Conservation (phyloP, 2,888 invertebrate species). For the Dolichomitus sp. region DNA sequence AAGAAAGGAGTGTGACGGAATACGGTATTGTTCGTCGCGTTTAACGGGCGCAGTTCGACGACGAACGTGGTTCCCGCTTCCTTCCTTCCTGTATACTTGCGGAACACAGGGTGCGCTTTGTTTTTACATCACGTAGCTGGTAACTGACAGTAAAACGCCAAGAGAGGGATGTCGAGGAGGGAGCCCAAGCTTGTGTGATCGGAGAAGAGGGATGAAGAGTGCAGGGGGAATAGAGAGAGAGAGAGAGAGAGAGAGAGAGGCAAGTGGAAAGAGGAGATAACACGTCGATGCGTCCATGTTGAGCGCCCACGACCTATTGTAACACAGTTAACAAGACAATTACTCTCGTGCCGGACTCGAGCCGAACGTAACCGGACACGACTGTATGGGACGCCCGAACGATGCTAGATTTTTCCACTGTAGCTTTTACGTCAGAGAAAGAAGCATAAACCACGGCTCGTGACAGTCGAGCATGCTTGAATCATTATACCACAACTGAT, state of each 20-base stretch:
- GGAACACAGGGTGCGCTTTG: constrained; percentile 2
- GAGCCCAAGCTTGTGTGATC: background rate
- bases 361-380: constrained; percentile 25
- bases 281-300: constrained; percentile 37
- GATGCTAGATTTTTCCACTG: constrained; percentile 16
- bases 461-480: background rate
- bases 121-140: constrained; percentile 30
- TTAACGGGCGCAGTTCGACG: background rate
- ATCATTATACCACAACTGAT: background rate
- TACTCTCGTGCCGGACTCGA: constrained; percentile 25
- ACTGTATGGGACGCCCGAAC: constrained; percentile 8
- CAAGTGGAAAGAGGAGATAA: constrained; percentile 21
- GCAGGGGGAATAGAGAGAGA: background rate
- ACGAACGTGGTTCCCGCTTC: constrained; percentile 13
- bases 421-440: constrained; percentile 24
- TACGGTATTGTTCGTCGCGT: background rate
- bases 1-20: background rate
- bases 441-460: background rate
- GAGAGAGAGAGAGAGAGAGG: constrained; percentile 1
- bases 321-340: constrained; percentile 56
- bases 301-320: constrained; percentile 47
- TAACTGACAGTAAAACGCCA: constrained; percentile 8
- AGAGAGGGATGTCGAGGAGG: constrained; percentile 1
- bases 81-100: constrained; percentile 3
- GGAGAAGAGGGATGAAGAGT: background rate